phyloP scores from a whole-genome alignment of 2,888 invertebrate genomes.

The Coelogynopora nodosa region DNA sequence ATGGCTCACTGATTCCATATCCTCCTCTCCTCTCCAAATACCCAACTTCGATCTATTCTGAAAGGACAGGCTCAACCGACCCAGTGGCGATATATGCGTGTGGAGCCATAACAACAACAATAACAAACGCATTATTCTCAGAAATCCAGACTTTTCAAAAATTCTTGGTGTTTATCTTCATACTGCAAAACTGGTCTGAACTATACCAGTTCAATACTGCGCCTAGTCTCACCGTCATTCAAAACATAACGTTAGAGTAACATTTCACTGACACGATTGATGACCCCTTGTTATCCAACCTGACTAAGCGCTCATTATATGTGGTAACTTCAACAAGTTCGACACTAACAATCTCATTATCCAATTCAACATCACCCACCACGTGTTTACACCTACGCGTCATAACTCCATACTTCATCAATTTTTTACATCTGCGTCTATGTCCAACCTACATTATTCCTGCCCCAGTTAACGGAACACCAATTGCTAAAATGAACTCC shows the following conservation, averaged over 20 bases:
- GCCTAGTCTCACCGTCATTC: neutral
- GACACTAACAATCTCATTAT: neutral
- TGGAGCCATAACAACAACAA: neutral
- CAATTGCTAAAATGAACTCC: slow-evolving; percentile 7
- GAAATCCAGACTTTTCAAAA: neutral
- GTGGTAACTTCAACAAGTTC: neutral
- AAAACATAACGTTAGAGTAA: neutral
- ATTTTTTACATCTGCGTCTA: neutral
- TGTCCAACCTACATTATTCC: neutral
- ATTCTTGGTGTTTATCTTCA: neutral
- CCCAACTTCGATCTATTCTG: too few relatives aligned
- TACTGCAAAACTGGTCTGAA: neutral
- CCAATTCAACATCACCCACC: neutral
- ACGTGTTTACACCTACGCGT: neutral
- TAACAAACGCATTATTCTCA: neutral
- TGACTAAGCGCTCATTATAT: neutral
- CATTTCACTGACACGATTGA: neutral
- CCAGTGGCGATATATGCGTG: too few relatives aligned
- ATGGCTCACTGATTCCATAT: too few relatives aligned
- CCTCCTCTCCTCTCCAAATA: too few relatives aligned
- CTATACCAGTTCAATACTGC: neutral
- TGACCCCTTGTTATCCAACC: neutral
- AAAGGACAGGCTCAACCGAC: too few relatives aligned
- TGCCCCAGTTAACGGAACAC: neutral
- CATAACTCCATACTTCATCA: neutral